Evolutionary conservation across 2,888 invertebrate species (phyloP).

Genomic region (Cybosia mesomella): DNA sequence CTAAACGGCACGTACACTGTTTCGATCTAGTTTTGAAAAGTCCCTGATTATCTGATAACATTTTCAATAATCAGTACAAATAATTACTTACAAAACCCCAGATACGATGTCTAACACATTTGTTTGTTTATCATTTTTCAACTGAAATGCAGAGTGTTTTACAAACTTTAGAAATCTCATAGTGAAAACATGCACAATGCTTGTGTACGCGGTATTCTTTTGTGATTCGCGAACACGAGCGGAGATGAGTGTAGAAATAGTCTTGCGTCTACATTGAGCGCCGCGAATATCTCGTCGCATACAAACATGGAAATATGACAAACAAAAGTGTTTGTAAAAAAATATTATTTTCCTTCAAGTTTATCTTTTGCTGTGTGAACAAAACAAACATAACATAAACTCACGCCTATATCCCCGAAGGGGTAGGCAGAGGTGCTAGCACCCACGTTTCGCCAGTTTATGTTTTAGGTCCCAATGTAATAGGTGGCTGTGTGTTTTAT

Average conservation of each 20-base stretch:
- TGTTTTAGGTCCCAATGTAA: no score
- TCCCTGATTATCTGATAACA: neutral
- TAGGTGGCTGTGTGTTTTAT: neutral
- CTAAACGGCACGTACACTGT: neutral
- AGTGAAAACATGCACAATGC: conserved; percentile 44
- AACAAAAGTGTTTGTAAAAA: conserved; percentile 37
- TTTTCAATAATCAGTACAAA: no score
- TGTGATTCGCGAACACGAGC: conserved; percentile 37
- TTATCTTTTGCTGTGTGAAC: neutral
- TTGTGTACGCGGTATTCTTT: conserved; percentile 48
- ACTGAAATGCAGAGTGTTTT: conserved; percentile 40
- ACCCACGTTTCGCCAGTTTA: no score
- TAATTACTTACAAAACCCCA: no score
- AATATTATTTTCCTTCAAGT: conserved; percentile 1
- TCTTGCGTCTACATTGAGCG: conserved; percentile 48
- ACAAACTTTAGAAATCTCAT: conserved; percentile 49
- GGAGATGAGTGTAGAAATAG: conserved; percentile 50
- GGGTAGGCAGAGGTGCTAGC: no score
- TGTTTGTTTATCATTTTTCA: conserved; percentile 34
- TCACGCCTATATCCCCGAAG: no score
- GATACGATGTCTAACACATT: neutral
- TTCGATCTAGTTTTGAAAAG: neutral
- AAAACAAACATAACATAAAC: no score
- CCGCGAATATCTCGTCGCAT: conserved; percentile 48
- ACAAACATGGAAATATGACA: conserved; percentile 36